Evolutionary conservation across 2,113 vertebrate species (phyloP), one percentile per base, ranked within the genome.

Genomic region (Nothocercus julius): DNA sequence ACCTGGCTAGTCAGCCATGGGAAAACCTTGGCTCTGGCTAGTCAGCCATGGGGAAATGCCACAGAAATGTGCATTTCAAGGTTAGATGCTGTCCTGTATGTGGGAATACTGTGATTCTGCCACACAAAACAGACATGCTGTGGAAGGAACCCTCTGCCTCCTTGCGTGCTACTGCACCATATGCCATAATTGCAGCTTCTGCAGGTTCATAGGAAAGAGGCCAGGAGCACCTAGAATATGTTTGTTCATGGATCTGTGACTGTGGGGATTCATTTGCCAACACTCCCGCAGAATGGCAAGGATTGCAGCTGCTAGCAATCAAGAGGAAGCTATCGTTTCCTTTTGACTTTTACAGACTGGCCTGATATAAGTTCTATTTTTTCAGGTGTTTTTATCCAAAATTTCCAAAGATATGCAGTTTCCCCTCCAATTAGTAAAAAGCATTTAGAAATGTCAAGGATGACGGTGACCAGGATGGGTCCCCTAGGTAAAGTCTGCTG

Each of bases 321-420:
- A 78, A 47, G 66, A 94, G 95, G 94, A 96, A 96, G 69, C 64
- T 86, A 92, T 86, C 22, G 0, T 94, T 97, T 97, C 96, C 95
- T 96, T 95, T 93, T 90, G 92, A 88, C 90, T 95, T 95, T 91
- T 93, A 82, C 78, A 82, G 85, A 96, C 78, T 89, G 74, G 67
- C 54, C 76, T 91, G 85, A 61, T 89, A 30, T 24, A 77, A 86
- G 51, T 72, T 89, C 51, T 96, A 93, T 96, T 97, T 96, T 68
- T 91, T 96, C 94, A 96, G 94, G 82, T 94, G 94, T 21, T 95
- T 95, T 89, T 93, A 93, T 93, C 82, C 82, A 92, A 59, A 89
- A 92, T 96, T 96, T 95, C 80, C 87, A 59, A 82, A 87, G 89
- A 92, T 72, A 5, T 2, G 49, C 73, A 25, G 61, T 78, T 96